Base-by-base conservation (phyloP, 1,140 invertebrate genomes). In the Thaumatotibia leucotreta region DNA sequence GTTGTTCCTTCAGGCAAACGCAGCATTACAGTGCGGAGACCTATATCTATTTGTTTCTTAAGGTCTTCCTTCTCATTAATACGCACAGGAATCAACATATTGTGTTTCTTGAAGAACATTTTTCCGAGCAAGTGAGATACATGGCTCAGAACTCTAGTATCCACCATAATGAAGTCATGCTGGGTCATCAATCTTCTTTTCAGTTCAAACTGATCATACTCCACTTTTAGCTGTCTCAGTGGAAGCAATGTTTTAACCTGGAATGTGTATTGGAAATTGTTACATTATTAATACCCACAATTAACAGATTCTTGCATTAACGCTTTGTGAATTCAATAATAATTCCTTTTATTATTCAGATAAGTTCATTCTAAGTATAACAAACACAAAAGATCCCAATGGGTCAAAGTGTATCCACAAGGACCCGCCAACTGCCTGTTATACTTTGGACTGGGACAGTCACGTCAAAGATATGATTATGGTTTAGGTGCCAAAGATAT, bases 191-290 rank as follows among this genome's bases (percentile, higher is more conserved):
- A 81, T 71, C 93, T 93, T 22, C 91, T 85, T 77, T 93, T 94
- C 75, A 94, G 78, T 84, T 95, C 94, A 86, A 89, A 94, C 33
- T 94, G 94, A 73, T 93, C 92, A 83, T 93, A 94, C 82, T 95
- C 94, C 1, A 93, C 93, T 80, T 92, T 92, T 1, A 95, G 73
- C 75, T 93, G 92, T 74, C 93, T 92, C 54, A 94, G 86, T 17
- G 94, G 94, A 71, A 95, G 61, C 22, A 90, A 67, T 24, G 88
- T 90, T 76, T 88, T 90, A 0, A 90, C 77, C 88, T 90, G 83
- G 80, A 9, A 50, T 17, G 45, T 32, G 62, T 63, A 24, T 67
- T 39, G 63, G 4, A 14, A 39, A 6, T 4, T 29, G 27, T 4
- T 4, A 29, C 27, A 29, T 4, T 29, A 29, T 29, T 6, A 29